Evolutionary conservation across 2,888 invertebrate species (phyloP).

Genomic region (Polymixis flavicincta): DNA sequence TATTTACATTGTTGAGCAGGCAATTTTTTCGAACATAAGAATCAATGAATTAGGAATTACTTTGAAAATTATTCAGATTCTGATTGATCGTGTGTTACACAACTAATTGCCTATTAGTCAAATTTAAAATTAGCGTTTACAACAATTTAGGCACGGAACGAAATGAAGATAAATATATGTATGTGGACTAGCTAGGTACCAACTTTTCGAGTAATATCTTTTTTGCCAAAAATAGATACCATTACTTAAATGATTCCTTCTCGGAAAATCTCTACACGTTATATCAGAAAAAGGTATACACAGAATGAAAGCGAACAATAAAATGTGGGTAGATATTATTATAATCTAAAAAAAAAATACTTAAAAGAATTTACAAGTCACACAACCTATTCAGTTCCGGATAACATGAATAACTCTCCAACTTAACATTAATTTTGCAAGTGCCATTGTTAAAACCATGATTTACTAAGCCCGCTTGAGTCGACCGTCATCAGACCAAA

Average conservation of each 20-base stretch:
- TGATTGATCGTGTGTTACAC: too few species aligned
- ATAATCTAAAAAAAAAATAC: not conserved
- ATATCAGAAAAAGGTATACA: not conserved
- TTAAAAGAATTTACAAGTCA: conserved; percentile 1
- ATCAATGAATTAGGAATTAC: too few species aligned
- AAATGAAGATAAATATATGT: not conserved
- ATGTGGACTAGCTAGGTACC: not conserved
- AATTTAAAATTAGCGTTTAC: too few species aligned
- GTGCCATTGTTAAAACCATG: conserved; percentile 43
- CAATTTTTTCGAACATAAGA: too few species aligned
- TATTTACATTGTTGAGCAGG: too few species aligned
- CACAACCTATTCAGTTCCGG: conserved; percentile 18
- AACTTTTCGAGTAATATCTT: not conserved
- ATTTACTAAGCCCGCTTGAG: conserved; percentile 41
- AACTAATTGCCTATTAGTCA: too few species aligned
- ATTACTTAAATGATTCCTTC: conserved; percentile 3
- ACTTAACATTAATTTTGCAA: conserved; percentile 34
- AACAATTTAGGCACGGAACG: too few species aligned
- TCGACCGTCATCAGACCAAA: conserved; percentile 45
- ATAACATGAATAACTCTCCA: conserved; percentile 18
- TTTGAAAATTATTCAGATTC: too few species aligned
- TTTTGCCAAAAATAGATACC: not conserved
- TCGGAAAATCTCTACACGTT: too few species aligned
- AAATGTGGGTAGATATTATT: not conserved
- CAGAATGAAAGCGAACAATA: not conserved